phyloP scores from a whole-genome alignment of 2,113 vertebrate species.

The Agelaius phoeniceus region DNA sequence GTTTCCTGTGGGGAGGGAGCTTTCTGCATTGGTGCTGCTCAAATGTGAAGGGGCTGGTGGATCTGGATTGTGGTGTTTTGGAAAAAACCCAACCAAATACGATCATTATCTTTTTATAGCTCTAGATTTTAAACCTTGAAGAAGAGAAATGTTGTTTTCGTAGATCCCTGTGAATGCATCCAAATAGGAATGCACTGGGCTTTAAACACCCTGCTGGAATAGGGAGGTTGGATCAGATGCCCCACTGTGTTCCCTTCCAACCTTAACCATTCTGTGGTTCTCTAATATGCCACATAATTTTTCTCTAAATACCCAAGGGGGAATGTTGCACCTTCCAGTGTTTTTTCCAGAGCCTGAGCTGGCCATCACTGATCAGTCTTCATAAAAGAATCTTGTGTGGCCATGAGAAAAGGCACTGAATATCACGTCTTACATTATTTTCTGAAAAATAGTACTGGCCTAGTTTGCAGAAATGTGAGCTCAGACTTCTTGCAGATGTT shows the following conservation, averaged over 20 bases:
- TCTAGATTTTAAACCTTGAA: neutral
- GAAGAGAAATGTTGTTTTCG: neutral
- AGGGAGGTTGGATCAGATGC: neutral
- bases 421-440: neutral
- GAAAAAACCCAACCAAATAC: fast-evolving
- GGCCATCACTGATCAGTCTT: neutral
- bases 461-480: neutral
- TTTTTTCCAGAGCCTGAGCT: neutral
- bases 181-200: neutral
- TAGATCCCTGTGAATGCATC: neutral
- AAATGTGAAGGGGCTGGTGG: neutral
- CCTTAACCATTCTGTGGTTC: neutral
- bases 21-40: neutral
- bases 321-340: neutral
- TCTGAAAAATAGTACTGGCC: neutral
- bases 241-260: neutral
- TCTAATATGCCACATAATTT: neutral
- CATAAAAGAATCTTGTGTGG: neutral
- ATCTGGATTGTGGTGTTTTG: neutral
- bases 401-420: neutral
- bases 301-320: neutral
- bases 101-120: neutral
- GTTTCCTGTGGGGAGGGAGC: neutral
- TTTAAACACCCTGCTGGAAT: neutral
- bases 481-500: neutral